Evolutionary conservation across 2,113 vertebrate genomes (phyloP), one percentile per base, ranked within the genome.

Genomic region (Odobenus rosmarus): DNA sequence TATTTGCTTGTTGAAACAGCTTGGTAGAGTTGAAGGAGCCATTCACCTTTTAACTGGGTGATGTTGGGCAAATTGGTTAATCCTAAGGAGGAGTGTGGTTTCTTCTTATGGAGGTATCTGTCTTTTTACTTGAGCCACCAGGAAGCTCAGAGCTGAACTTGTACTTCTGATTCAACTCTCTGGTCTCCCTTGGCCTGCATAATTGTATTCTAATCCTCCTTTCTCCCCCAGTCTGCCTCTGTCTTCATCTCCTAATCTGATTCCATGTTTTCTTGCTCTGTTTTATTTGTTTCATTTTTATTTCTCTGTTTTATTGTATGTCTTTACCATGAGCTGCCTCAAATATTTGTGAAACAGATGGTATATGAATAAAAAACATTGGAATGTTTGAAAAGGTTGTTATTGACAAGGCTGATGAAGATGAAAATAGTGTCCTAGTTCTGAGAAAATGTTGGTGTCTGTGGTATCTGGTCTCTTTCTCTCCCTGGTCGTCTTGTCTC

Each of bases 341-440:
- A 89, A 83, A 92, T 97, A 93, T 92, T 97, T 97, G 61, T 87
- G 83, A 87, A 97, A 83, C 88, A 96, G 94, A 89, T 97, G 93
- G 87, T 46, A 82, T 93, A 72, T 96, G 92, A 88, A 89, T 89
- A 93, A 96, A 80, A 89, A 69, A 88, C 71, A 64, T 51, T 5
- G 49, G 55, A 94, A 92, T 94, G 71, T 94, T 96, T 71, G 79
- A 97, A 79, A 86, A 95, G 71, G 77, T 95, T 95, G 61, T 93
- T 89, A 94, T 69, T 86, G 93, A 96, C 53, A 57, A 83, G 71
- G 62, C 46, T 18, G 33, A 55, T 62, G 71, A 62, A 59, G 81
- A 71, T 96, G 93, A 92, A 96, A 89, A 67, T 92, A 86, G 83
- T 86, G 90, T 42, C 1, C 2, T 16, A n/a, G 33, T 89, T 92